A percentile compares a stretch with the other conserved stretches of the same genome.
phyloP scores from a whole-genome alignment of 2,797 vertebrate species.

The Crocidura indochinensis region DNA sequence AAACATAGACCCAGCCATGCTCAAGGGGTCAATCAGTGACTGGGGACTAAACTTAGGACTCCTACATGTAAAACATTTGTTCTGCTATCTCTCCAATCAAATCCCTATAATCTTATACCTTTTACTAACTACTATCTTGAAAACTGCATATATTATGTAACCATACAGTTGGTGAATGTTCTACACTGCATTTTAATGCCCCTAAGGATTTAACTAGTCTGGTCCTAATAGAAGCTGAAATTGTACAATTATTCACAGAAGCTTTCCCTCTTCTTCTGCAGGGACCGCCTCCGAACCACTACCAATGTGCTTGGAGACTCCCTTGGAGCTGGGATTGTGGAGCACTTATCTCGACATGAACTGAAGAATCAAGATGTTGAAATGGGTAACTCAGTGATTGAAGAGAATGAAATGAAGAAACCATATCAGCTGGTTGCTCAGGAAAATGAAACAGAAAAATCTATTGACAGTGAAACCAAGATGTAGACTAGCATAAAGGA shows the following conservation, averaged over 20 bases:
- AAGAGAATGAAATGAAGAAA: conserved; percentile 98
- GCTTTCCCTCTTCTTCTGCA: conserved; percentile 76
- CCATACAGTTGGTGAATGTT: not conserved
- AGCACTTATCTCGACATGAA: conserved; percentile 97
- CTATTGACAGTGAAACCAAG: conserved; percentile 95
- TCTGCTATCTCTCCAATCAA: no score
- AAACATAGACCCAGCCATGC: no score
- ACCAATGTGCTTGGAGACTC: conserved; percentile 98
- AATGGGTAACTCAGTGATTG: conserved; percentile 97
- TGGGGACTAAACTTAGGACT: no score
- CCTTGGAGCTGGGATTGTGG: conserved; percentile 97
- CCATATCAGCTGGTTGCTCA: conserved; percentile 97
- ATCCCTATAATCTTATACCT: not conserved
- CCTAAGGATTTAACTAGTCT: not conserved
- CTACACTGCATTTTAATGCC: not conserved
- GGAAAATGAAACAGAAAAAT: conserved; percentile 95
- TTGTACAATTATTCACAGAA: not conserved
- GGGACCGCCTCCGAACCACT: conserved; percentile 97
- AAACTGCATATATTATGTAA: not conserved
- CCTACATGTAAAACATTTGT: no score
- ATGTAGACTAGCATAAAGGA: conserved; percentile 91
- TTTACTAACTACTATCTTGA: not conserved
- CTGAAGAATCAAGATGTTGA: conserved; percentile 95
- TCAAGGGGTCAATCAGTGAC: no score
- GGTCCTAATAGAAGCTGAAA: not conserved